Evolutionary conservation across 1,140 invertebrate species (phyloP), one percentile per base, ranked within the genome.

Genomic region (Frieseomelitta varia): DNA sequence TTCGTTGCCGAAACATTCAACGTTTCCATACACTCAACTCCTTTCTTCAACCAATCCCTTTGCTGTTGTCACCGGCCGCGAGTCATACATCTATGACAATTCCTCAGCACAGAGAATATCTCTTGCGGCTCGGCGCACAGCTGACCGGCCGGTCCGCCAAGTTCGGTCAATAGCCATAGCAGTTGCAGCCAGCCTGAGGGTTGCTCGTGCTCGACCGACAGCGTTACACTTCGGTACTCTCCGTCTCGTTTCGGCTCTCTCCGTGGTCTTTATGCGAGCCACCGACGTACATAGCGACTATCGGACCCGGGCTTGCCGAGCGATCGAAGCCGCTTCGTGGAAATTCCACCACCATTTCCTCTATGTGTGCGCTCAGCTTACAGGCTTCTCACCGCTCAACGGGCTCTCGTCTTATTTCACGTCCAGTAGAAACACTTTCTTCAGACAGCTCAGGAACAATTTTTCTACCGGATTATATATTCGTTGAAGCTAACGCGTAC

Each of bases 121-220:
- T 87, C 85, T 87, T 83, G 80, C 88, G 86, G 88, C 90, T 87
- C 90, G 85, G 87, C 86, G 92, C 93, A 94, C 93, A 95, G 94
- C 94, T 94, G 94, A 94, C 94, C 94, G 94, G 93, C 94, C 94
- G 94, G 93, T 93, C 87, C 90, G 89, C 87, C 92, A 92, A 92
- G 87, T 91, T 94, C 94, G 92, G 93, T 94, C 93, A 94, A 94
- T 94, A 94, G 93, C 93, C 92, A 93, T 92, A 93, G 92, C 83
- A 87, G 88, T 91, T 88, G 87, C 90, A 84, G 87, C 87, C 85
- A 82, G 89, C 81, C 91, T 47, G 90, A 87, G 87, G 88, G 88
- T 85, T 81, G 87, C 90, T 91, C 90, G 79, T 88, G 90, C 87
- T 76, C 88, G 74, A 86, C 85, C 73, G 80, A 89, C 91, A 87